Conservation (phyloP, 2,888 invertebrate genomes). For the Hemaris fuciformis region DNA sequence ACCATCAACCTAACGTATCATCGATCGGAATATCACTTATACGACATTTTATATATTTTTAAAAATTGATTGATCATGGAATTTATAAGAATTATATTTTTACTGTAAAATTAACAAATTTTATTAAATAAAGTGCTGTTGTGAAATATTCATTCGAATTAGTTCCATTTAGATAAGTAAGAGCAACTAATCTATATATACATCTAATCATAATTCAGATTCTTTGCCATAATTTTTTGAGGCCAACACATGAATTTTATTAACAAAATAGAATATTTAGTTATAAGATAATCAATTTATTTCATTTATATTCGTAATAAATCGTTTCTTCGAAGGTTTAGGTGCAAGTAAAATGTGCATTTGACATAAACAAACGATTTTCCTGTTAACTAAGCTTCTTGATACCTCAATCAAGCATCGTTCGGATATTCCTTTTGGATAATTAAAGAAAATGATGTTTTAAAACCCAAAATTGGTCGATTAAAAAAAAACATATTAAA, state of each 20-base stretch:
- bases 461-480: no score
- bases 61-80: no score
- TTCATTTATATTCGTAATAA: background rate
- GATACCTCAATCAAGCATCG: background rate
- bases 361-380: background rate
- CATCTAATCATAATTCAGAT: background rate
- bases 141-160: background rate
- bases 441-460: no score
- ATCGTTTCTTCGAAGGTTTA: background rate
- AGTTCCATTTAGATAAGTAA: background rate
- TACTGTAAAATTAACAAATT: no score
- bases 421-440: background rate
- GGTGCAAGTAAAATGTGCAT: background rate
- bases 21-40: no score
- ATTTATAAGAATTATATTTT: no score
- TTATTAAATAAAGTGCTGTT: background rate
- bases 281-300: no score
- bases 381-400: background rate
- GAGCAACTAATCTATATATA: background rate
- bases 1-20: no score
- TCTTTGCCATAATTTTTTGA: background rate
- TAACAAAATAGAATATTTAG: background rate
- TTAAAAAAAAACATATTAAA: no score
- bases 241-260: background rate
- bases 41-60: no score